These are phyloP conservation scores for Agonopterix subpropinquella DNA, from an alignment of 2,888 invertebrate genomes.

Conservation along the genomic window DNA sequence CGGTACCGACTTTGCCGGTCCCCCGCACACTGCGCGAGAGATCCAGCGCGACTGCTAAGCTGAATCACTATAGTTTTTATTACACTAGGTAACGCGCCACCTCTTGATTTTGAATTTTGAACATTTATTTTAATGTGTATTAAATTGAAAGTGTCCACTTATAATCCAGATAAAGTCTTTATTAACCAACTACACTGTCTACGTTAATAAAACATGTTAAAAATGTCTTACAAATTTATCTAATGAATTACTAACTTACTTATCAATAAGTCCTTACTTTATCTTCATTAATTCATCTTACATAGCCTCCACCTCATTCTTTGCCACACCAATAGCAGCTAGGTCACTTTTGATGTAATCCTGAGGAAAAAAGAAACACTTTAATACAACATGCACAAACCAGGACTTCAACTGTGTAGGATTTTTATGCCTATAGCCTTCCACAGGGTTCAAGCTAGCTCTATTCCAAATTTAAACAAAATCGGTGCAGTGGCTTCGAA, in stretches of 20 bases:
- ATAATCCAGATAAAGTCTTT: constrained; percentile 11
- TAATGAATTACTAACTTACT: constrained; percentile 1
- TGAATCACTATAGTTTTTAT: too few relatives aligned
- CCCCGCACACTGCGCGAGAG: too few relatives aligned
- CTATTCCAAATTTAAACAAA: neutral
- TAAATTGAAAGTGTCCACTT: constrained; percentile 4
- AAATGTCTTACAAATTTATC: constrained; percentile 8
- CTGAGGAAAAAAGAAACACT: constrained; percentile 33
- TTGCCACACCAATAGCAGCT: constrained; percentile 29
- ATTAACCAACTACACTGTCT: constrained; percentile 8
- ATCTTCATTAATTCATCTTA: constrained; percentile 20
- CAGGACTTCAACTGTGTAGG: neutral
- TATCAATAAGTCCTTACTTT: constrained; percentile 7
- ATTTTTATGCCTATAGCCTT: neutral
- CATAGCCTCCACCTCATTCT: constrained; percentile 54
- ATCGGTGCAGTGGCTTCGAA: too few relatives aligned
- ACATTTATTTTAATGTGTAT: too few relatives aligned
- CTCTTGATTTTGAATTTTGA: too few relatives aligned
- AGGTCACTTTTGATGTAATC: constrained; percentile 46
- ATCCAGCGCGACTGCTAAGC: too few relatives aligned
- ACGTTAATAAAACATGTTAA: constrained; percentile 5
- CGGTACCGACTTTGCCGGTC: too few relatives aligned
- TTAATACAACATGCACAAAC: neutral
- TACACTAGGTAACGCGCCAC: too few relatives aligned
- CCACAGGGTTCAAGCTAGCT: neutral